phyloP scores from a whole-genome alignment of 2,113 vertebrate genomes.

The Telmatochromis sp. region DNA sequence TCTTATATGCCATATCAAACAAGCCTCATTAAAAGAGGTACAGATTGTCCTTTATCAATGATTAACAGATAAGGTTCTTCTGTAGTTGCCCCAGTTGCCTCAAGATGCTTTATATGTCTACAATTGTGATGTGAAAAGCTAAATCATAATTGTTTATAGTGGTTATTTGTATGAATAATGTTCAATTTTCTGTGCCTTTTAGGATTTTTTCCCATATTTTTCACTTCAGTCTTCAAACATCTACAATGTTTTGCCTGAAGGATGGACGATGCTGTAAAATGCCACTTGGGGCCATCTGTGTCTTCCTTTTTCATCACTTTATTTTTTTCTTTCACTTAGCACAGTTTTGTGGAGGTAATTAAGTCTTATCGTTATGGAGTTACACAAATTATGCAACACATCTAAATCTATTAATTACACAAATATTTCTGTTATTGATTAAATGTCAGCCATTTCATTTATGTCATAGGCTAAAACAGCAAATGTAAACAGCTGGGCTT shows the following conservation, averaged over 20 bases:
- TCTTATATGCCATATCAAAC: neutral
- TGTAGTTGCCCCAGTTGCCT: neutral
- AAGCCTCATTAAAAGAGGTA: fast-evolving
- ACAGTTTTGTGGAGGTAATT: neutral
- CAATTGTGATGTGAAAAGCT: neutral
- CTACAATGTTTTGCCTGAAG: neutral
- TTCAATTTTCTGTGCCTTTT: neutral
- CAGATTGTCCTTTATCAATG: neutral
- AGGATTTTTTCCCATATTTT: neutral
- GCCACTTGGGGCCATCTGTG: neutral
- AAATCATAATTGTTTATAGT: neutral
- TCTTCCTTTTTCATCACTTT: fast-evolving
- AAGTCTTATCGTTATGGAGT: neutral
- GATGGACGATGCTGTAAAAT: fast-evolving
- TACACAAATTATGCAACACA: fast-evolving
- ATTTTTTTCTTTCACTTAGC: neutral
- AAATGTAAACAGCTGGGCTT: neutral
- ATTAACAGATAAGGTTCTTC: neutral
- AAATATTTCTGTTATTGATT: fast-evolving
- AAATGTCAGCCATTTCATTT: fast-evolving
- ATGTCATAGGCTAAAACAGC: fast-evolving
- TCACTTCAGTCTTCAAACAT: fast-evolving
- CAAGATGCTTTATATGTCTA: neutral
- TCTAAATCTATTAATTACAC: fast-evolving
- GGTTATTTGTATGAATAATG: neutral